Conservation (phyloP, 2,113 vertebrate species). For the Pelvicachromis taeniatus region DNA sequence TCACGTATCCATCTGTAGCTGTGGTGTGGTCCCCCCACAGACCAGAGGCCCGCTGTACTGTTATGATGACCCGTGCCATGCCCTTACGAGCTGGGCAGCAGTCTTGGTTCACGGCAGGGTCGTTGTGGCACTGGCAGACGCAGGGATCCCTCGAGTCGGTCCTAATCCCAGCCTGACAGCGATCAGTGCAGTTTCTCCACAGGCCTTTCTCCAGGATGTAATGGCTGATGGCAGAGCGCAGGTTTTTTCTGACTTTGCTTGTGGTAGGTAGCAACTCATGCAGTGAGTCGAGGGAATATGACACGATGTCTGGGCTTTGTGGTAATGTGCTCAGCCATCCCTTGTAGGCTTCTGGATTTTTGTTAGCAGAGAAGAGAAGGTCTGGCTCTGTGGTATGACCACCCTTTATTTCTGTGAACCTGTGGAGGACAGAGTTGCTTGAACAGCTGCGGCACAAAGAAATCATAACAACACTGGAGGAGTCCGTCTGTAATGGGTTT, state of each 20-base stretch:
- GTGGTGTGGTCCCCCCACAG: slow-evolving; percentile 74
- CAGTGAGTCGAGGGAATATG: slow-evolving; percentile 75
- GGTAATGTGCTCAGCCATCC: slow-evolving; percentile 72
- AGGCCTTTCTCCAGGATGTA: slow-evolving; percentile 73
- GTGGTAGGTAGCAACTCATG: slow-evolving; percentile 70
- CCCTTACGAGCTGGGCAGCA: slow-evolving; percentile 78
- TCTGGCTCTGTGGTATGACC: slow-evolving; percentile 72
- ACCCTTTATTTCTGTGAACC: slow-evolving; percentile 69
- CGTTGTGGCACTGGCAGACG: slow-evolving; percentile 72
- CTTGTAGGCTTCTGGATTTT: slow-evolving; percentile 68
- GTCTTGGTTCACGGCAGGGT: slow-evolving; percentile 38
- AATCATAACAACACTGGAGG: background rate
- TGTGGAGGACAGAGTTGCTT: background rate
- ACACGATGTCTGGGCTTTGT: slow-evolving; percentile 68
- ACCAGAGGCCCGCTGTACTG: background rate
- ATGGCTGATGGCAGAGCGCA: slow-evolving; percentile 72
- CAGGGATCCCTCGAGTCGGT: slow-evolving; percentile 61
- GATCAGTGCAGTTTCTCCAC: slow-evolving; percentile 64
- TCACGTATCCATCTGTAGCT: slow-evolving; percentile 78
- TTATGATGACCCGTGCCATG: slow-evolving; percentile 69
- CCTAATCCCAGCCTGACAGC: slow-evolving; percentile 57
- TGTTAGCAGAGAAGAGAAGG: slow-evolving; percentile 75
- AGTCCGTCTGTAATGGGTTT: background rate
- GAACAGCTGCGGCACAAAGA: background rate
- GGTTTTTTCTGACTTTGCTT: background rate